Evolutionary conservation across 37 sponge, comb jelly and placozoan genomes (phyloP), one percentile per base, ranked within the genome.

Genomic region (Chondrosia reniformis): DNA sequence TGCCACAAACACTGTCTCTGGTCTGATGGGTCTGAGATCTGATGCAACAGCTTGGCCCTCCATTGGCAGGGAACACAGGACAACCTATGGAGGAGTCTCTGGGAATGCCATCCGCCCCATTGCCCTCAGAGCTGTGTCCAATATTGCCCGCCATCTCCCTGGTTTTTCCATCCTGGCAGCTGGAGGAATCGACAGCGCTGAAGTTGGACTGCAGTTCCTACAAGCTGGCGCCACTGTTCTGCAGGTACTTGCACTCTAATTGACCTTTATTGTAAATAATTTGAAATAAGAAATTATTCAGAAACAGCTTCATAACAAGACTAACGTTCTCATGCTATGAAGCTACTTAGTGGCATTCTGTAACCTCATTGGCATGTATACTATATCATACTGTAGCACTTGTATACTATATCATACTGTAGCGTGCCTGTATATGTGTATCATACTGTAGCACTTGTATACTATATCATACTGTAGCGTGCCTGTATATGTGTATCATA

Each of bases 1-100:
- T 1, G 96, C 96, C 56, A 95, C 88, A 54, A 95, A 95, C 80
- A 95, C 96, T 0, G 88, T 95, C 45, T 95, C 96, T 38, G 96
- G 96, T 41, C 78, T 95, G 57, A 95, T 95, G 96, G 96, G 96
- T 0, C 61, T 95, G 34, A 89, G 67, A 28, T 46, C 79, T 22
- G 76, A 89, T 46, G 75, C 78, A 27, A 61, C 45, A 15, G 87
- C 96, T 5, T 95, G 96, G 96, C 96, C 96, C 2, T 79, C 88
- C 1, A 84, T 95, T 28, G 96, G 96, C 0, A 77, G 33, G 45
- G 89, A 89, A 49, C 45, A 89, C 77, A 81, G 80, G 25, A 95
- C 96, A 30, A 95, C 96, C 0, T 95, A 95, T 46, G 96, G 96
- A 9, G 96, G 96, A 0, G 72, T 95, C 62, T 95, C 96, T 0